Conservation (phyloP, 2,113 vertebrate genomes). For the Coreoperca whiteheadi region DNA sequence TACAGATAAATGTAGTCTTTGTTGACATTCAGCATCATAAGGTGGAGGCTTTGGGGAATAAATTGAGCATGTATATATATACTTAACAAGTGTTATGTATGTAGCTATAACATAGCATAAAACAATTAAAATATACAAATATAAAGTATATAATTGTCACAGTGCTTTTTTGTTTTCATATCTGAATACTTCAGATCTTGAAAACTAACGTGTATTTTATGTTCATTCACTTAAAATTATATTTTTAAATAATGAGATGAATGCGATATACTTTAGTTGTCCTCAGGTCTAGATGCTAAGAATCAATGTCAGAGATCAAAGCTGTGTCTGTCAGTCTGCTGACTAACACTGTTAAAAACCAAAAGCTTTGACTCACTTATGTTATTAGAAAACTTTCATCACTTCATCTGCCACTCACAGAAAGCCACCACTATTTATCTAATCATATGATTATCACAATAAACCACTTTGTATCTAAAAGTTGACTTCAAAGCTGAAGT, state of each 20-base stretch:
- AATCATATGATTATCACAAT: conserved; percentile 66
- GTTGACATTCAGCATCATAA: no score
- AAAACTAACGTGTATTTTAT: background rate
- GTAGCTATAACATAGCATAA: no score
- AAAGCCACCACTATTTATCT: conserved; percentile 53
- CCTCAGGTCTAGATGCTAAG: background rate
- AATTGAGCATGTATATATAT: no score
- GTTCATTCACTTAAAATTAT: background rate
- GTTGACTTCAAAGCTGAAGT: conserved; percentile 62
- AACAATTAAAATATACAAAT: no score
- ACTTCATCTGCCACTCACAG: conserved; percentile 53
- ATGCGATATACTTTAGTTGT: background rate
- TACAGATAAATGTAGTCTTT: no score
- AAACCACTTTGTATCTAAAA: conserved; percentile 54
- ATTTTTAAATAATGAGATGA: background rate
- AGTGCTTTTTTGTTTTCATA: no score
- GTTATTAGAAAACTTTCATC: conserved; percentile 72
- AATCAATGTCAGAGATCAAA: conserved; percentile 59
- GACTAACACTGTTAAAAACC: conserved; percentile 45
- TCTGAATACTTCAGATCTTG: no score
- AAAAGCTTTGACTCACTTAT: conserved; percentile 57
- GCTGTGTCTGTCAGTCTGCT: conserved; percentile 53
- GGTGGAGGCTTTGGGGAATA: no score
- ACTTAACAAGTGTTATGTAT: no score
- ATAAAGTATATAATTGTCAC: no score